Base-by-base conservation (phyloP, 2,797 vertebrate genomes). In the Lindbergichthys nudifrons region DNA sequence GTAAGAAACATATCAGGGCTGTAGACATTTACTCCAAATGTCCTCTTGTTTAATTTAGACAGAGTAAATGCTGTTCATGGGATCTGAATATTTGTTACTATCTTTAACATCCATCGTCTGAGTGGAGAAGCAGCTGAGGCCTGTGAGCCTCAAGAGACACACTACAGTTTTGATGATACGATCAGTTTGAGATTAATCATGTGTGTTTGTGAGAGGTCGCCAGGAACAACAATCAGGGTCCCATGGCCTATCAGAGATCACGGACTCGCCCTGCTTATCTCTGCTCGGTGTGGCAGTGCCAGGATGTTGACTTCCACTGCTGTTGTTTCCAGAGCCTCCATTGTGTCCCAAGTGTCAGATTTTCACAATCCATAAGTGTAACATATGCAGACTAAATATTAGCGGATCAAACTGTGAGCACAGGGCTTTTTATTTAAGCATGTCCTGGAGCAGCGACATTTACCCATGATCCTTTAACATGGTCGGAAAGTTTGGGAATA, bases 191-290 rank as follows among this genome's bases (percentile, higher is more conserved):
- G 45, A 51, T 56, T 63, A 48, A 39, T 61, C 18, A 14, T 69
- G 14, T 46, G 48, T 51, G 53, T 62, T 65, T 71, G 46, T 69
- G 73, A 75, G 61, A 50, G 41, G 8, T 48, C 39, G 58, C 68
- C 74, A 66, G 26, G 43, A 68, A 80, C 68, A 86, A 80, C 65
- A 81, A 75, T 41, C 57, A 14, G 13, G 19, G 47, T 21, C 23
- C 9, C 23, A 4, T 9, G 13, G 42, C 47, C 18, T 14, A 23
- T 53, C 39, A 60, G 23, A 58, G 62, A 43, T 45, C 21, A 8
- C 11, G 46, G 47, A 18, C 30, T 18, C 16, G 14, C 47, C 42
- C 58, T n/a, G 36, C 19, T 56, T 57, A 68, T 81, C 74, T 42
- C 3, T 16, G 26, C n/a, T 48, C 18, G 18, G 9, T 46, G 19